Conservation (phyloP, 2,113 vertebrate genomes). For the Hystrix cristata region DNA sequence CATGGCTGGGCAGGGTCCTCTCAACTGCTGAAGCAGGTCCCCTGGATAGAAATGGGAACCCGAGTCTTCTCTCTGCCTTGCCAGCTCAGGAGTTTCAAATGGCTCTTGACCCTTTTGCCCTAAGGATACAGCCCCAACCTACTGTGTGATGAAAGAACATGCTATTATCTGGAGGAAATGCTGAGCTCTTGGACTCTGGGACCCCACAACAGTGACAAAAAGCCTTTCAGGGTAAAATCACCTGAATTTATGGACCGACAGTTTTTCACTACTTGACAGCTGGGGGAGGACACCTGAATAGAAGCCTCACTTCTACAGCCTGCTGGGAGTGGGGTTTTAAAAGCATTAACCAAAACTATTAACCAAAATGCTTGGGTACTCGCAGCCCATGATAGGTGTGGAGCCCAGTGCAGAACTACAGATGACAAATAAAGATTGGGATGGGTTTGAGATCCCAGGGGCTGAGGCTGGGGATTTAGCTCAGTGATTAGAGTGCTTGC, state of each 20-base stretch:
- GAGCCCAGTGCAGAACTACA: not conserved
- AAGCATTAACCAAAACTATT: constrained; percentile 1
- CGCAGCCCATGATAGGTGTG: not conserved
- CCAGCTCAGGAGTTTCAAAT: not conserved
- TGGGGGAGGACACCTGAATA: not conserved
- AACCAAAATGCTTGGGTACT: not conserved
- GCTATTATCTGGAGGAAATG: not conserved
- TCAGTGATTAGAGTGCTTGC: too few species aligned
- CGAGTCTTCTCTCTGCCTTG: fast-evolving
- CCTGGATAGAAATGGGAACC: not conserved
- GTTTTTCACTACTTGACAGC: not conserved
- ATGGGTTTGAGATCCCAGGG: fast-evolving
- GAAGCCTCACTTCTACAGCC: not conserved
- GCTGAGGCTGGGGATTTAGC: too few species aligned
- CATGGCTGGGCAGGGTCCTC: too few species aligned
- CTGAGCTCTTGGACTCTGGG: not conserved
- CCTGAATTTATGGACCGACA: not conserved
- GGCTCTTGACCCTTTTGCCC: not conserved
- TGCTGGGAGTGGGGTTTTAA: not conserved
- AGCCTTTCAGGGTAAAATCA: not conserved
- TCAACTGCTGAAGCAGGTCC: not conserved
- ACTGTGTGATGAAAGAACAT: not conserved
- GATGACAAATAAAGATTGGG: not conserved
- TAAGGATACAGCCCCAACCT: not conserved
- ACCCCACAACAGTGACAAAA: not conserved